Conservation (phyloP, 2,888 invertebrate species). For the Trisateles emortualis region DNA sequence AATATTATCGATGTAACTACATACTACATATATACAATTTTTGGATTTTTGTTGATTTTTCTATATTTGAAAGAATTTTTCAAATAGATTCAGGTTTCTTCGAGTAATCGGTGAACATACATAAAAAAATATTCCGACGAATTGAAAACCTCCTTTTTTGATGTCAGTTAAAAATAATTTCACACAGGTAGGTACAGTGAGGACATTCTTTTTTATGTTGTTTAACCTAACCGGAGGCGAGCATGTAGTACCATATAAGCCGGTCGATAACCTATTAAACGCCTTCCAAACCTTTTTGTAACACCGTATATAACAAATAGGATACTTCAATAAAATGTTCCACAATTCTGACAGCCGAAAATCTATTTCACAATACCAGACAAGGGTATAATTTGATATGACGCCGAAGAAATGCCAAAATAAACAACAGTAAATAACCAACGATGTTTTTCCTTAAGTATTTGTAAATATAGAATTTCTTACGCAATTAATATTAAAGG, state of each 20-base stretch:
- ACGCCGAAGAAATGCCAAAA: constrained; percentile 50
- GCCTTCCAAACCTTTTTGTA: constrained; percentile 44
- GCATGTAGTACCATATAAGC: constrained; percentile 33
- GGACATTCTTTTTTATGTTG: not conserved
- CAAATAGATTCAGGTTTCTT: too few species aligned
- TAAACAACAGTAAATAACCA: constrained; percentile 38
- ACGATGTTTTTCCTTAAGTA: constrained; percentile 12
- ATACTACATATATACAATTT: too few species aligned
- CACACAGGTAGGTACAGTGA: too few species aligned
- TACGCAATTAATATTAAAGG: not conserved
- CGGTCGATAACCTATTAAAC: constrained; percentile 50
- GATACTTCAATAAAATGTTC: constrained; percentile 42
- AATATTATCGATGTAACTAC: too few species aligned
- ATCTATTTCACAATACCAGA: constrained; percentile 65
- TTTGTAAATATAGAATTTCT: not conserved
- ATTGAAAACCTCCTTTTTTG: too few species aligned
- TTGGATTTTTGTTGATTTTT: too few species aligned
- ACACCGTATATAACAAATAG: constrained; percentile 39
- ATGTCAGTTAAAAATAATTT: too few species aligned
- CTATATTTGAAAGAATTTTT: too few species aligned
- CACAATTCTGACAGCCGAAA: constrained; percentile 58
- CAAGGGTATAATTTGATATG: constrained; percentile 66
- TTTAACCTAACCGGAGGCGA: constrained; percentile 20
- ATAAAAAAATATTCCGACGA: too few species aligned
- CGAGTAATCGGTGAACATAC: too few species aligned